These are phyloP conservation scores for Raphicerus campestris DNA, from an alignment of 2,113 vertebrate species.

Conservation along the genomic window DNA sequence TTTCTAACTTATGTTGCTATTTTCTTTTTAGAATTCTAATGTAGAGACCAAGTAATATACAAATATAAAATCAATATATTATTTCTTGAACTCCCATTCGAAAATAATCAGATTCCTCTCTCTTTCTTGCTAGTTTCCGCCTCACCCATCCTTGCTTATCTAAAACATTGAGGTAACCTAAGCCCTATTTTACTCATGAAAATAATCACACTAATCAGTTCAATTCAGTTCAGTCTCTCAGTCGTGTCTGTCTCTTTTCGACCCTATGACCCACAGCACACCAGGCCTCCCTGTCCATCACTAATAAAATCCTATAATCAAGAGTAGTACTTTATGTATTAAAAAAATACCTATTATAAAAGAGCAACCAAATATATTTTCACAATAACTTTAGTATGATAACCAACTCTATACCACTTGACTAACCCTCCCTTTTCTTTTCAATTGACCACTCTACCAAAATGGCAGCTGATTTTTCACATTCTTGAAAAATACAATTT, in stretches of 20 bases:
- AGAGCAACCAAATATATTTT: neutral
- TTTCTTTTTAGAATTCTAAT: slow-evolving; percentile 18
- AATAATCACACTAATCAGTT: neutral
- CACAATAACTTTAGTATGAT: neutral
- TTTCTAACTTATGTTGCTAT: neutral
- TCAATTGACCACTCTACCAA: neutral
- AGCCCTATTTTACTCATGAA: neutral
- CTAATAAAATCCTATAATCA: neutral
- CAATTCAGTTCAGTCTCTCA: neutral
- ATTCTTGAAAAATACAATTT: neutral
- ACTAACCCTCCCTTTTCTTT: neutral
- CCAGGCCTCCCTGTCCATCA: neutral
- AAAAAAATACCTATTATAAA: neutral
- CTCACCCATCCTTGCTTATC: neutral
- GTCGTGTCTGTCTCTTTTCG: neutral
- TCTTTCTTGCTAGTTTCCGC: neutral
- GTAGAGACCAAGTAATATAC: neutral
- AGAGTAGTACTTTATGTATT: neutral
- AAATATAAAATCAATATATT: neutral
- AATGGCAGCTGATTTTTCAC: neutral
- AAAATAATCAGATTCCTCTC: neutral
- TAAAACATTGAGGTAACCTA: neutral
- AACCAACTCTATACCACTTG: neutral
- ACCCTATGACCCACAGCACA: rapidly evolving
- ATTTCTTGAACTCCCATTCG: neutral